Base-by-base conservation (phyloP, 2,888 invertebrate genomes). In the Amphimallon solstitiale region DNA sequence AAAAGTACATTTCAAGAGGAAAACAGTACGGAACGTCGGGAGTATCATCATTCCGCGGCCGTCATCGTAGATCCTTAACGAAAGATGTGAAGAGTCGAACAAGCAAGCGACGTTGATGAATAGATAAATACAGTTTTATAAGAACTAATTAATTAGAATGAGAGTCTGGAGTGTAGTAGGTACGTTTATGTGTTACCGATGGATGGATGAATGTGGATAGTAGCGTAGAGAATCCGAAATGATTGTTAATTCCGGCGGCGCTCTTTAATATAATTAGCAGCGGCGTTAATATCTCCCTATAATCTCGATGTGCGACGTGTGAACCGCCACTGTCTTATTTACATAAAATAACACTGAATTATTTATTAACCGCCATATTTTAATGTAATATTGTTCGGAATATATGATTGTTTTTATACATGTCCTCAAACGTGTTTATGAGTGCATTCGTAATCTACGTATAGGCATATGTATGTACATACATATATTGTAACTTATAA, bases 261-360 rank as follows among this genome's bases (percentile, higher is more conserved):
- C 52, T 64, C 56, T 64, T 64, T 64, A 64, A 64, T 56, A 56
- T 64, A 64, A 64, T 63, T 63, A 63, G 63, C 64, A 54, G 60
- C 51, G 43, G 63, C 56, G 54, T 56, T 63, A 63, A 66, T 67
- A 65, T 65, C 65, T 54, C 40, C 59, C 29, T 59, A 68, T 60
- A 65, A 72, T 72, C 72, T 72, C 66, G 68, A 71, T 71, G 67
- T 68, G 68, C 68, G 70, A 73, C 70, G 74, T 75, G 75, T 75
- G 75, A 75, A 74, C 72, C 56, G 43, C 56, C 17, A 59, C 66
- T 61, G 54, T 43, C 62, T 54, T 65, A 73, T 76, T 74, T 72
- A 67, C 73, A 74, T 74, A 74, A 75, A 74, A 71, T 72, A 72
- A 72, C 74, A 74, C 71, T 71, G 74, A 73, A 73, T 74, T 72